Evolutionary conservation across 2,888 invertebrate species (phyloP).

Genomic region (Hirtodrosophila alboralis): DNA sequence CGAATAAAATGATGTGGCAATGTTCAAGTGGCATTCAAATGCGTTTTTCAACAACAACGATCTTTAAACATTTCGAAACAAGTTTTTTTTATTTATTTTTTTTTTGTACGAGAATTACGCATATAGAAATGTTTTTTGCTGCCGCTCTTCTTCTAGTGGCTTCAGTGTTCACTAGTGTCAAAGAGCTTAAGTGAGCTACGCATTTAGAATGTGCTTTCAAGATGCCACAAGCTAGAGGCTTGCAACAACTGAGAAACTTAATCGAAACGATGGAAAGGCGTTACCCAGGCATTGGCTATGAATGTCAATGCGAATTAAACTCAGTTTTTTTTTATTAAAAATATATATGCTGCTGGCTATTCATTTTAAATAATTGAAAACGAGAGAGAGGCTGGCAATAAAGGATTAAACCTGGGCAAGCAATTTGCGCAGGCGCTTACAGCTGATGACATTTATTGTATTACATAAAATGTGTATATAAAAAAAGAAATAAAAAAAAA

Average conservation of each 20-base stretch:
- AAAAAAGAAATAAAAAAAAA: constrained; percentile 32
- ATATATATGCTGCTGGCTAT: constrained; percentile 22
- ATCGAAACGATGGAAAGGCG: no score
- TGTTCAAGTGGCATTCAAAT: constrained; percentile 69
- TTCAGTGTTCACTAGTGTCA: constrained; percentile 18
- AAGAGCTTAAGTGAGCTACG: constrained; percentile 19
- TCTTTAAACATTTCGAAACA: constrained; percentile 13
- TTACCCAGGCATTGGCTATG: constrained; percentile 25
- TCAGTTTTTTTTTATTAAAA: constrained; percentile 41
- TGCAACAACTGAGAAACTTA: no score
- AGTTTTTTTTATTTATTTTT: not conserved
- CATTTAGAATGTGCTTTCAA: no score
- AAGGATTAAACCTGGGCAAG: constrained; percentile 65
- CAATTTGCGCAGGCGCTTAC: constrained; percentile 78
- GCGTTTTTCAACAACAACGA: constrained; percentile 37
- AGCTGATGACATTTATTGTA: constrained; percentile 64
- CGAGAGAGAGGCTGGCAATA: constrained; percentile 40
- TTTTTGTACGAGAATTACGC: not conserved
- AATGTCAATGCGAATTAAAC: constrained; percentile 59
- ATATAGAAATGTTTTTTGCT: not conserved
- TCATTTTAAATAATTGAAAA: constrained; percentile 56
- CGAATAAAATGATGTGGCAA: constrained; percentile 44
- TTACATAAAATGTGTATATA: constrained; percentile 14
- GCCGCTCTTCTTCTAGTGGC: constrained; percentile 15
- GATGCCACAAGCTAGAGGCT: no score